phyloP scores from a whole-genome alignment of 2,888 invertebrate species.

The Nephrotoma appendiculata region DNA sequence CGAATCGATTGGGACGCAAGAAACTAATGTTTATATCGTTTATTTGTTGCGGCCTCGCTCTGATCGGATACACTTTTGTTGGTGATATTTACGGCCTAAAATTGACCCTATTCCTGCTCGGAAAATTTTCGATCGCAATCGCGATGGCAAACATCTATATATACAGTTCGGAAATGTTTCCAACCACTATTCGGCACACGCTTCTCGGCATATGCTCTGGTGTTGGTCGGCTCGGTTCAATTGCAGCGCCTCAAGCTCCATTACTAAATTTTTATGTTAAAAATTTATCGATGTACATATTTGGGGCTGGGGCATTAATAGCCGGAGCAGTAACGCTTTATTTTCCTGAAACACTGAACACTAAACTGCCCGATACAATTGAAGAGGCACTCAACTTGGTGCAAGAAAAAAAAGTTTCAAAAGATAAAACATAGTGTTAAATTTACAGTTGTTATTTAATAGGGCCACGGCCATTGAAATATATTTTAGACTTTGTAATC shows the following conservation, averaged over 20 bases:
- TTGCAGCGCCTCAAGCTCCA: not conserved
- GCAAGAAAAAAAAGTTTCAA: not conserved
- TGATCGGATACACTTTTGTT: not conserved
- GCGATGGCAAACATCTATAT: not conserved
- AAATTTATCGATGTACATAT: not conserved
- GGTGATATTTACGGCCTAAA: not conserved
- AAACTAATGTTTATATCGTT: not conserved
- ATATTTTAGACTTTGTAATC: too few relatives aligned
- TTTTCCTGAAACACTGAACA: not conserved
- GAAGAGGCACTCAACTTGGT: not conserved
- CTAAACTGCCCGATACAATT: not conserved
- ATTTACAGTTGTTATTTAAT: not conserved
- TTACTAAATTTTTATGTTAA: not conserved
- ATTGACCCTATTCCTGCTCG: not conserved
- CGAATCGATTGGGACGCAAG: not conserved
- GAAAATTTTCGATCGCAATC: not conserved
- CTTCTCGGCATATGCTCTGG: not conserved
- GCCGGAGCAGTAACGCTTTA: not conserved
- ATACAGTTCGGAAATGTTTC: not conserved
- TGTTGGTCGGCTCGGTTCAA: not conserved
- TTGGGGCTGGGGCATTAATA: not conserved
- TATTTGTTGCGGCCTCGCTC: not conserved
- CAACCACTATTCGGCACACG: not conserved
- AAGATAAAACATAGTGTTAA: not conserved
- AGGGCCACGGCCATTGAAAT: too few relatives aligned